phyloP scores from a whole-genome alignment of 2,113 vertebrate species.

The Hypanus sabinus region DNA sequence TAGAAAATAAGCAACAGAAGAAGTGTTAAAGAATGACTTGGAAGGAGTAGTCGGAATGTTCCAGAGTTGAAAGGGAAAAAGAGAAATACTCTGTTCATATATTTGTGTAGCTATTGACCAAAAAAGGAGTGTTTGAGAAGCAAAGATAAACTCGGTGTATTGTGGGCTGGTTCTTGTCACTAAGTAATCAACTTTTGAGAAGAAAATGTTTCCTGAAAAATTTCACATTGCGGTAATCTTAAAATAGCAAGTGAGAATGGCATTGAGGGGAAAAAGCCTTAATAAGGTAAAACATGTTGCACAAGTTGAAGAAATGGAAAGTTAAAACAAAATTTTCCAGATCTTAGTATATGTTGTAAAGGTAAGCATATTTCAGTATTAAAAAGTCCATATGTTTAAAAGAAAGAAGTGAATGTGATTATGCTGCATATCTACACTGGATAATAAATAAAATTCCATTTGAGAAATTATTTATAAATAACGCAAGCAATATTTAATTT shows the following conservation, averaged over 20 bases:
- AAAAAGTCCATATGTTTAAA: background rate
- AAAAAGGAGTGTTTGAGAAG: constrained; percentile 7
- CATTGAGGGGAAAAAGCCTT: background rate
- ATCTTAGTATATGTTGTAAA: background rate
- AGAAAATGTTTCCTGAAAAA: constrained; percentile 14
- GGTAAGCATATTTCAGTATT: background rate
- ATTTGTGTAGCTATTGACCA: background rate
- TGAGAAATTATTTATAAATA: background rate
- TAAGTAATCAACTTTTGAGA: background rate
- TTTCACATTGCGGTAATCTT: background rate
- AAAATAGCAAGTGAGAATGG: background rate
- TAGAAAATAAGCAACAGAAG: constrained; percentile 61
- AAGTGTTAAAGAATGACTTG: constrained; percentile 57
- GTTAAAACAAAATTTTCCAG: background rate
- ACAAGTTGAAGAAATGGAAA: background rate
- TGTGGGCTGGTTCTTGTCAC: background rate
- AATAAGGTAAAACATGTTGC: background rate
- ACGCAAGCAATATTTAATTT: background rate
- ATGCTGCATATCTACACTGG: background rate
- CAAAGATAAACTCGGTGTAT: background rate
- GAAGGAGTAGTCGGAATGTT: constrained; percentile 58
- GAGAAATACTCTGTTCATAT: background rate
- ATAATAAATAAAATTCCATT: background rate
- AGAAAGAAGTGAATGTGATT: background rate
- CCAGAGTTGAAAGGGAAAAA: background rate